phyloP scores from a whole-genome alignment of 2,113 vertebrate species.

The Cariama cristata region DNA sequence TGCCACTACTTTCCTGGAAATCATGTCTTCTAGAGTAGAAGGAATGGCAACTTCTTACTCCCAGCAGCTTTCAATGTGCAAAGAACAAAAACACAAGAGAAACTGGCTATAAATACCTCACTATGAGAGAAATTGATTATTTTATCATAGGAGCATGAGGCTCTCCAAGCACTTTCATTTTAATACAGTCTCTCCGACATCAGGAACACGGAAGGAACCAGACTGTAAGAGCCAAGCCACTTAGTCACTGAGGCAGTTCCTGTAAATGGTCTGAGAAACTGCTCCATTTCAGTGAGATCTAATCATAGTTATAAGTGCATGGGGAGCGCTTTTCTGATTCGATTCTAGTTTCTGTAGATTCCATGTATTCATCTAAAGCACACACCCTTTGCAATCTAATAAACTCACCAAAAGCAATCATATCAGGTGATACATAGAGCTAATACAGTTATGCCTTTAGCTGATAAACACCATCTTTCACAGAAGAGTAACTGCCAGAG shows the following conservation, averaged over 20 bases:
- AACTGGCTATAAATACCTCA: not conserved
- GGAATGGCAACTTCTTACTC: not conserved
- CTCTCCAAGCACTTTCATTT: not conserved
- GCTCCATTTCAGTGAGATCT: not conserved
- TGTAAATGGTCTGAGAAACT: not conserved
- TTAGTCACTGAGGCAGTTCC: not conserved
- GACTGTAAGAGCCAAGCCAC: not conserved
- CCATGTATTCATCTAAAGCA: not conserved
- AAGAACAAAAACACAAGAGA: not conserved
- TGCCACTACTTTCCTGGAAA: not conserved
- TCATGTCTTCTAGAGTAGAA: not conserved
- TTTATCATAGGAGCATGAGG: not conserved
- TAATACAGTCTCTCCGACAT: not conserved
- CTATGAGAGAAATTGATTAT: accelerated
- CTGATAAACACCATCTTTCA: not conserved
- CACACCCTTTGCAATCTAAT: not conserved
- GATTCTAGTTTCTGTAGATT: not conserved
- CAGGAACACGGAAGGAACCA: accelerated
- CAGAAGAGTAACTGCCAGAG: not conserved
- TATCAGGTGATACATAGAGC: not conserved
- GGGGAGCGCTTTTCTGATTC: not conserved
- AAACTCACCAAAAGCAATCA: not conserved
- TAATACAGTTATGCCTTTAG: not conserved
- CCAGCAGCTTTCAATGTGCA: not conserved
- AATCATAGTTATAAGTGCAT: accelerated